Conservation (phyloP, 1,140 invertebrate genomes). For the Asbolus verrucosus region DNA sequence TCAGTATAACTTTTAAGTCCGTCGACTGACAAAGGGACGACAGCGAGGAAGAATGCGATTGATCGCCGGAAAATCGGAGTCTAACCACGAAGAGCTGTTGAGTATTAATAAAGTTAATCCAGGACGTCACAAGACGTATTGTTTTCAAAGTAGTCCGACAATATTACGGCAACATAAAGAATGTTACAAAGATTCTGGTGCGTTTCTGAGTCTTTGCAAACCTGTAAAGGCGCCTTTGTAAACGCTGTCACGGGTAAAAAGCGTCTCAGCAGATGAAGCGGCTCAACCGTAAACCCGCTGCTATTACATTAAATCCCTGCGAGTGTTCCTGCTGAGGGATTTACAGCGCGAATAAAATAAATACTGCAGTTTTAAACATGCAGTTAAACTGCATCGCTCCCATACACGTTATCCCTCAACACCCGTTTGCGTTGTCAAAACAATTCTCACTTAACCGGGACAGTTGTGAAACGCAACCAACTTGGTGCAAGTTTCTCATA, state of each 20-base stretch:
- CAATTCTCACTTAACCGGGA: too few species aligned
- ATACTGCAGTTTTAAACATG: background rate
- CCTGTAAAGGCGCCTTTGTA: slow-evolving; percentile 5
- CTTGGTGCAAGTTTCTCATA: too few species aligned
- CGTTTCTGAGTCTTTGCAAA: slow-evolving; percentile 14
- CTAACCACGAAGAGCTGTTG: background rate
- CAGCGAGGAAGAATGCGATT: too few species aligned
- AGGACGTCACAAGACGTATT: slow-evolving; percentile 7
- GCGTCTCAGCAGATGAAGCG: slow-evolving; percentile 39
- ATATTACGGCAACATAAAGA: slow-evolving; percentile 13
- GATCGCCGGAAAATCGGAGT: too few species aligned
- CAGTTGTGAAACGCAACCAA: too few species aligned
- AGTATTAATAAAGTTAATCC: slow-evolving; percentile 28
- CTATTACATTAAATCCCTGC: slow-evolving; percentile 33
- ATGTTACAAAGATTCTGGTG: slow-evolving; percentile 12
- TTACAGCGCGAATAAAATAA: slow-evolving; percentile 21
- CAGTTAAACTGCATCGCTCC: too few species aligned
- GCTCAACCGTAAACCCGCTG: slow-evolving; percentile 39
- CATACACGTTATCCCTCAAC: too few species aligned
- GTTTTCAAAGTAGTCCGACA: background rate
- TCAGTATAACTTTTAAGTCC: too few species aligned
- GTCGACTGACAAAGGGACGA: too few species aligned
- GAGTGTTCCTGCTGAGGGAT: slow-evolving; percentile 28
- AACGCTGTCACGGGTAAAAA: slow-evolving; percentile 39
- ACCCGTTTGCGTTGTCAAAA: too few species aligned